Percentiles rank a stretch among this genome's conserved stretches.
Conservation (phyloP, 2,888 invertebrate genomes). For the Polylopha cassiicola region DNA sequence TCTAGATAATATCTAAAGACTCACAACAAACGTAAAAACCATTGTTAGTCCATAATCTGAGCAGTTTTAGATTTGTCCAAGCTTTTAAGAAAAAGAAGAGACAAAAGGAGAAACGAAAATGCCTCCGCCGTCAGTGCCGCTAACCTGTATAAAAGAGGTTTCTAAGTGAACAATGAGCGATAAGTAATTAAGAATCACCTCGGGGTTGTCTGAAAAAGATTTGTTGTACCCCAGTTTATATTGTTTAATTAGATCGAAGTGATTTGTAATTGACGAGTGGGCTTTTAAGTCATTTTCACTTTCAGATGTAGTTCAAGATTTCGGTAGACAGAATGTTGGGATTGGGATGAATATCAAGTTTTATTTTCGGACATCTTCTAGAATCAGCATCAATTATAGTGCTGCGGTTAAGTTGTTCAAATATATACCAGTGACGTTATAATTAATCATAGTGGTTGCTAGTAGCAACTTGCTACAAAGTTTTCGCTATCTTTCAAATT, state of each 20-base stretch:
- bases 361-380: too few relatives aligned
- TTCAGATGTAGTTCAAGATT: too few relatives aligned
- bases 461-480: too few relatives aligned
- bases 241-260: conserved; percentile 10
- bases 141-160: conserved; percentile 16
- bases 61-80: conserved; percentile 10
- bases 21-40: conserved; percentile 10
- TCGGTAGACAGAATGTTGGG: too few relatives aligned
- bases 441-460: too few relatives aligned
- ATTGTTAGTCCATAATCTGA: conserved; percentile 10
- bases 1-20: conserved; percentile 6
- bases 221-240: conserved; percentile 46
- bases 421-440: too few relatives aligned
- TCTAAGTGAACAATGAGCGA: conserved; percentile 17
- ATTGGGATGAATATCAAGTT: too few relatives aligned
- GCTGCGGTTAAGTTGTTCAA: too few relatives aligned
- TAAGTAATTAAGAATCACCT: conserved; percentile 31
- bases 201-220: conserved; percentile 34
- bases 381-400: too few relatives aligned
- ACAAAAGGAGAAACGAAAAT: conserved; percentile 12
- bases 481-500: too few relatives aligned
- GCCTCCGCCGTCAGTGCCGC: conserved; percentile 3
- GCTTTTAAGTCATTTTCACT: too few relatives aligned
- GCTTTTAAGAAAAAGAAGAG: conserved; percentile 9
- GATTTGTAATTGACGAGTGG: conserved; percentile 5